Evolutionary conservation across 2,113 vertebrate genomes (phyloP), one percentile per base, ranked within the genome.

Genomic region (Syngnathus typhle): DNA sequence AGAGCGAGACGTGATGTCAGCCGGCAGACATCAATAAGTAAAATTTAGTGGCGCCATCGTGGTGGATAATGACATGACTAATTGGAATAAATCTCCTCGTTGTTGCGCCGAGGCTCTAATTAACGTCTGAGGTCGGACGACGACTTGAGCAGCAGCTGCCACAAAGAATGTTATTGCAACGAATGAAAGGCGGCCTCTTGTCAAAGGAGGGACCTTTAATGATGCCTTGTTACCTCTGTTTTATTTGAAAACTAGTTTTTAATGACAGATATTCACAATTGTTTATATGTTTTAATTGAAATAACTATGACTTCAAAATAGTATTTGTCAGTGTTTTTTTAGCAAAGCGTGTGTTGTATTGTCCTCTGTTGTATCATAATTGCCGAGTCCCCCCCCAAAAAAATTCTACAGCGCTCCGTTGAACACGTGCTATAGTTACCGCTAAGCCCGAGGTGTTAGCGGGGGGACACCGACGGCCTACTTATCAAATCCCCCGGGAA

Each of bases 131-230:
- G 55, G 55, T 58, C 55, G 55, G 27, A 36, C 27, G 55, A 36
- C 27, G 55, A 36, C 55, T 58, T 58, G 55, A 58, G 55, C 12
- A 58, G 55, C 55, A 58, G 55, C 55, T 58, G 55, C 55, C 55
- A 37, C 55, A 7, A 36, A 36, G 27, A 36, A 36, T 7, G 55
- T 58, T 36, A 36, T 6, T 16, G 55, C 36, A 15, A 36, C 55
- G 27, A 36, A 58, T 58, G 55, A 36, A 58, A 58, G 6, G 55
- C 15, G 55, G 55, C 55, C 27, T 58, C 13, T 12, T 6, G 55
- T 58, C 27, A 58, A 13, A 36, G 13, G 27, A 58, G 16, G 27
- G 13, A 36, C 36, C 12, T 36, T 58, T 7, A 58, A 2, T 8
- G 23, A 58, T 36, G 7, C 4, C 3, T 43, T 36, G 27, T 36